A percentile compares a stretch with the other conserved stretches of the same genome.
These are phyloP conservation scores for Molossus alvarezi DNA, from an alignment of 2,797 vertebrate species.

Conservation along the genomic window DNA sequence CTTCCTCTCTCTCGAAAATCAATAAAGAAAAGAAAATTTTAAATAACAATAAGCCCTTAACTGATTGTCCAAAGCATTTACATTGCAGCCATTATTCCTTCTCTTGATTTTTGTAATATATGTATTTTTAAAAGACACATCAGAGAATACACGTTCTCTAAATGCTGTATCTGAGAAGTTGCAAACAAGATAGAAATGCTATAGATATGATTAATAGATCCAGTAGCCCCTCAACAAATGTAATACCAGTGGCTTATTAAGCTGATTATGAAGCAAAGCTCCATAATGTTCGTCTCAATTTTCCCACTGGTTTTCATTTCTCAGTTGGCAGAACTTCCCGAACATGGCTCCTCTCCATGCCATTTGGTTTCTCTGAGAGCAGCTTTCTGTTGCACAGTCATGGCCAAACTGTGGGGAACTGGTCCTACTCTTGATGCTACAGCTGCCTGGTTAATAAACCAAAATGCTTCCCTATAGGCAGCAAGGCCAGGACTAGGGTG, in stretches of 20 bases:
- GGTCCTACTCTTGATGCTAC: constrained; percentile 40
- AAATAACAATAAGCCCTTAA: neutral
- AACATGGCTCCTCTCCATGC: constrained; percentile 61
- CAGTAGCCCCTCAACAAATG: constrained; percentile 33
- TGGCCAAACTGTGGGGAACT: constrained; percentile 44
- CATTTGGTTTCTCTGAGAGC: constrained; percentile 69
- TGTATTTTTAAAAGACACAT: constrained; percentile 9
- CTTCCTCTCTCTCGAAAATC: neutral
- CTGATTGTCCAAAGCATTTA: constrained; percentile 59
- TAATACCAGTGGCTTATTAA: neutral
- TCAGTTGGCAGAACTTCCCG: constrained; percentile 56
- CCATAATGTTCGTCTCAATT: neutral
- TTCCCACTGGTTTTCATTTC: constrained; percentile 72
- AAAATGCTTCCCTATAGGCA: constrained; percentile 54
- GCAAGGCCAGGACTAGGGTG: neutral
- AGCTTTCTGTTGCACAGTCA: constrained; percentile 59
- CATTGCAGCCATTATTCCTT: constrained; percentile 38
- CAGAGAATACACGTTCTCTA: constrained; percentile 4
- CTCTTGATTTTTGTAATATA: constrained; percentile 63
- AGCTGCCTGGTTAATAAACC: constrained; percentile 69
- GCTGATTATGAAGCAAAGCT: constrained; percentile 66
- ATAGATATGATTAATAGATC: neutral
- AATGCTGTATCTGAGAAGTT: neutral
- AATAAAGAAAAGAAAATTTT: no score
- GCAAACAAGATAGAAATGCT: constrained; percentile 42